These are phyloP conservation scores for Cephus sareptanus DNA, from an alignment of 2,888 invertebrate species.

Conservation along the genomic window DNA sequence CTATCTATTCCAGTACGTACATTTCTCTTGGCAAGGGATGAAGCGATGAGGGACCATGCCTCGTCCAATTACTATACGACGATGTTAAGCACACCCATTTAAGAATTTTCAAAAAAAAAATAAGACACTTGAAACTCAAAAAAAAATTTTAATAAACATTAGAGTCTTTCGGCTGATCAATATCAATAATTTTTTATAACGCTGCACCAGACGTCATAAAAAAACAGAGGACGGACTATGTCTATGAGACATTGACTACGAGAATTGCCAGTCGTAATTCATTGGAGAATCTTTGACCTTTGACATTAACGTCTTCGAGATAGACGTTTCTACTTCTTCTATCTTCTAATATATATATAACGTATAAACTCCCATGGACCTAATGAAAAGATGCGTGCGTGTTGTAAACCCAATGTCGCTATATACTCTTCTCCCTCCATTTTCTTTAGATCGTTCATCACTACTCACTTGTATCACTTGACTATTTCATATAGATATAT, in stretches of 20 bases:
- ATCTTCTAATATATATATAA: background rate
- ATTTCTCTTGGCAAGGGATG: background rate
- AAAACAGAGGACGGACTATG: background rate
- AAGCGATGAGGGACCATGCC: background rate
- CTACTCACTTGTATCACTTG: background rate
- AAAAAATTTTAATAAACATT: background rate
- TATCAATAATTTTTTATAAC: background rate
- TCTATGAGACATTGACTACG: background rate
- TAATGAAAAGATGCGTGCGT: background rate
- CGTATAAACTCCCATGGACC: background rate
- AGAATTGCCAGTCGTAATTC: background rate
- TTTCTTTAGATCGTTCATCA: background rate
- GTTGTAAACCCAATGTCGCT: background rate
- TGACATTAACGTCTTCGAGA: conserved; percentile 21
- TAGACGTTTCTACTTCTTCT: background rate
- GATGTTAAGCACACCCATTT: background rate
- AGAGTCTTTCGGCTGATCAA: background rate
- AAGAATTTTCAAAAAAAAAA: no score
- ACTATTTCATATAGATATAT: background rate
- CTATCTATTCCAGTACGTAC: background rate
- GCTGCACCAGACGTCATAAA: background rate
- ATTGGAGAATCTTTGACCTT: conserved; percentile 33
- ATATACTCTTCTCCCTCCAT: background rate
- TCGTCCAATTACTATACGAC: background rate
- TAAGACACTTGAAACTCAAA: background rate